Conservation (phyloP, 1,140 invertebrate species). For the Berghia stephanieae region DNA sequence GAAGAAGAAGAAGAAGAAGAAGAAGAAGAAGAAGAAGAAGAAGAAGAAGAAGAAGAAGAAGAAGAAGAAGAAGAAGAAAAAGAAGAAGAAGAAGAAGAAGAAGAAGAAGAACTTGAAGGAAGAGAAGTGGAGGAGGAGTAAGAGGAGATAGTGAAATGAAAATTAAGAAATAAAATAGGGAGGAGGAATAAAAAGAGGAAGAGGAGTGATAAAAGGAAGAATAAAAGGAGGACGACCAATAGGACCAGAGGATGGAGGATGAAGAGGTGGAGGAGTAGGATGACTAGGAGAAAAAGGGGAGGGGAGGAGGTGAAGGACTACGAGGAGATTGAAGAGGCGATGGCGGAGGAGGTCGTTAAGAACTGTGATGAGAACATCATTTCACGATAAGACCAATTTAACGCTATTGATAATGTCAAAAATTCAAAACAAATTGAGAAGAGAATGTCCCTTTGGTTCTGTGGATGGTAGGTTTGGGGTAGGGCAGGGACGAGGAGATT, state of each 20-base stretch:
- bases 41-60: background rate
- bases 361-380: too few relatives aligned
- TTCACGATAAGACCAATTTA: too few relatives aligned
- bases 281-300: background rate
- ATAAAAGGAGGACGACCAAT: background rate
- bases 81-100: background rate
- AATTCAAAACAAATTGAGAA: too few relatives aligned
- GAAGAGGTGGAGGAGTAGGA: background rate
- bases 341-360: too few relatives aligned
- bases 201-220: background rate
- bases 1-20: background rate
- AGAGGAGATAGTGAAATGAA: background rate
- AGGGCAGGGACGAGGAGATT: too few relatives aligned
- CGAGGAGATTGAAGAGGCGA: too few relatives aligned
- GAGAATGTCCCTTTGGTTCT: too few relatives aligned
- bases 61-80: background rate
- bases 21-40: background rate
- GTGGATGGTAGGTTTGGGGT: too few relatives aligned
- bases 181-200: background rate
- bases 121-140: background rate
- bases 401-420: too few relatives aligned
- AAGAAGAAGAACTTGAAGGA: background rate
- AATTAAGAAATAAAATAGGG: background rate
- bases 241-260: background rate
- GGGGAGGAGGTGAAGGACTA: too few relatives aligned